Evolutionary conservation across 53 echinoderm and acorn worm genomes (phyloP).

Genomic region (Henricia sp.): DNA sequence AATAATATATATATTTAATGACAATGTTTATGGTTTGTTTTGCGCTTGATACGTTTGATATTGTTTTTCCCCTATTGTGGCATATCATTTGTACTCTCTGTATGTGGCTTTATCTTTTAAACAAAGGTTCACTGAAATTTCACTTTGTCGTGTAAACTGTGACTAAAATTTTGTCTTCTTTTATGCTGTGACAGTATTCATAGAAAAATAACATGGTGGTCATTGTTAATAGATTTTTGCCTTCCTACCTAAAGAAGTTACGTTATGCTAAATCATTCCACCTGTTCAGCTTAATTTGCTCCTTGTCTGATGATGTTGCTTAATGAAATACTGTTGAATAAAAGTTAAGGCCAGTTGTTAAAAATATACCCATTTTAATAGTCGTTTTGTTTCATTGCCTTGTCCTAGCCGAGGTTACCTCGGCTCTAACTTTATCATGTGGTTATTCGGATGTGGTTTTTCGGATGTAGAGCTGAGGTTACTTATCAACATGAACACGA

Average conservation of each 20-base stretch:
- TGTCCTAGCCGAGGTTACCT: too few species aligned
- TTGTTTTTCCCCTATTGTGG: neutral
- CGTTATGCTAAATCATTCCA: neutral
- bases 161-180: neutral
- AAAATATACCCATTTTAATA: neutral
- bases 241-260: neutral
- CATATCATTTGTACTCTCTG: conserved; percentile 9
- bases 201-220: neutral
- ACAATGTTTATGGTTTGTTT: conserved; percentile 1
- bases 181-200: conserved; percentile 10
- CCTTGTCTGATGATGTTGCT: neutral
- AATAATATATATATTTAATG: conserved; percentile 24
- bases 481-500: too few species aligned
- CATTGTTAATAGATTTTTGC: neutral
- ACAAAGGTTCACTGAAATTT: neutral
- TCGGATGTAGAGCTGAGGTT: too few species aligned
- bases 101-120: neutral
- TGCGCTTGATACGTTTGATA: conserved; percentile 24
- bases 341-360: conserved; percentile 8
- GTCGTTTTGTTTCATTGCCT: neutral
- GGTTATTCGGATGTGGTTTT: too few species aligned
- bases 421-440: too few species aligned
- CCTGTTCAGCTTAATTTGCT: neutral
- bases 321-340: conserved; percentile 1
- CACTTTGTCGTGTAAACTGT: neutral